Evolutionary conservation across 2,888 invertebrate genomes (phyloP), one percentile per base, ranked within the genome.

Genomic region (Acanthosepion pharaonis): DNA sequence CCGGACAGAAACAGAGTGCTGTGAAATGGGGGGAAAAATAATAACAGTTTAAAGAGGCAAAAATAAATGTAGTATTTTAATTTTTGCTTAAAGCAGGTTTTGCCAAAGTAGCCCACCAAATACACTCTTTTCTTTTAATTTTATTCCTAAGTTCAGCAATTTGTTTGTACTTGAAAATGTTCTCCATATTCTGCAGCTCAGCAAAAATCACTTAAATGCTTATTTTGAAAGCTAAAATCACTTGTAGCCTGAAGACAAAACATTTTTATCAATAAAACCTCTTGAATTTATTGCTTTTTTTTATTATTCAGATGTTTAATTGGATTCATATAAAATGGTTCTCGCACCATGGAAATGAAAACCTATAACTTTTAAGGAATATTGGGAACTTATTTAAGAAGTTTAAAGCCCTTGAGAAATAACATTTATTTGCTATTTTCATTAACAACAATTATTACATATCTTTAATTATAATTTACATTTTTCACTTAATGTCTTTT

Each of bases 151-250:
- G 78, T n/a, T 78, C n/a, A n/a, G 33, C 78, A 78, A 78, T n/a
- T 78, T 64, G 28, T 64, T 64, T 78, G n/a, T 33, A 78, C 15
- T 33, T n/a, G 5, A n/a, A 78, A 78, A 78, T 78, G 78, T 78
- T 78, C 78, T 78, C 59, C 23, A 33, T 42, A 78, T n/a, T 78
- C 15, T 78, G 78, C 78, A n/a, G 33, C 78, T n/a, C n/a, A 78
- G 78, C 78, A 33, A 78, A 78, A 78, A 78, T 78, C 78, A 78
- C 78, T 78, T 78, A 78, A 78, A 78, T 78, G 78, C 78, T 78
- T 78, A 78, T 78, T 78, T 78, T n/a, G 11, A 78, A 78, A 78
- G 33, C 23, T 33, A 78, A 78, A 78, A 78, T 78, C 78, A 33
- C 78, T 78, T 78, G n/a, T 78, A 78, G 78, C 78, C 78, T 33